Percentiles rank a stretch among this genome's conserved stretches.
These are phyloP conservation scores for Orgyia antiqua DNA, from an alignment of 2,888 invertebrate species.

Conservation along the genomic window DNA sequence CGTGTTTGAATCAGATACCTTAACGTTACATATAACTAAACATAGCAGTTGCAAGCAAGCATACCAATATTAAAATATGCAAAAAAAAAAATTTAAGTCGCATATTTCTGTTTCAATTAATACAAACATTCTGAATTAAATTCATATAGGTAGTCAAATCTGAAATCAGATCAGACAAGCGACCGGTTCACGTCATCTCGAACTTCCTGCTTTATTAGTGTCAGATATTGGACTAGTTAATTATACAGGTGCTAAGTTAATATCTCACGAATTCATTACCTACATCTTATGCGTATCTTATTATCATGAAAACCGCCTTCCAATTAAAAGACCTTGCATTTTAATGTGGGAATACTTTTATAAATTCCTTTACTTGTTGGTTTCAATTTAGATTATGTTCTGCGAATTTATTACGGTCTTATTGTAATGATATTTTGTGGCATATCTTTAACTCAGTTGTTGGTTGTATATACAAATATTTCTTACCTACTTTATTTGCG, in stretches of 20 bases:
- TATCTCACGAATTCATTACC: slow-evolving; percentile 25
- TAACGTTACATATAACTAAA: too few relatives aligned
- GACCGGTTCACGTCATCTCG: slow-evolving; percentile 15
- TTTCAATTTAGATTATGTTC: slow-evolving; percentile 54
- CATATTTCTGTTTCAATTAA: neutral
- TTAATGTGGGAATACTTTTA: slow-evolving; percentile 61
- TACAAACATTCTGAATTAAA: neutral
- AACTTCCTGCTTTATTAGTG: slow-evolving; percentile 25
- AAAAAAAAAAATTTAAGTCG: too few relatives aligned
- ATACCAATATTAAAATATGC: too few relatives aligned
- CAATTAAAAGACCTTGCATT: slow-evolving; percentile 49
- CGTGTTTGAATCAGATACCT: too few relatives aligned
- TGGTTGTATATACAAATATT: slow-evolving; percentile 22
- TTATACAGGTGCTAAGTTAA: slow-evolving; percentile 15
- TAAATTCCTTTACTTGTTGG: slow-evolving; percentile 42
- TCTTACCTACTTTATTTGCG: too few relatives aligned
- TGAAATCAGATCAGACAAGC: too few relatives aligned
- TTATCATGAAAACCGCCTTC: slow-evolving; percentile 23
- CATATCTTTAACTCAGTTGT: slow-evolving; percentile 23
- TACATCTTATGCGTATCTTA: slow-evolving; percentile 21
- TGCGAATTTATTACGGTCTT: slow-evolving; percentile 38
- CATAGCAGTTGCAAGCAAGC: too few relatives aligned
- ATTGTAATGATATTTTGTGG: slow-evolving; percentile 36
- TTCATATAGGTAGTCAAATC: neutral
- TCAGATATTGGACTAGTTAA: slow-evolving; percentile 25